Percentiles rank a stretch among this genome's conserved stretches.
Conservation (phyloP, 2,888 invertebrate species). For the Clistopyga incitator region DNA sequence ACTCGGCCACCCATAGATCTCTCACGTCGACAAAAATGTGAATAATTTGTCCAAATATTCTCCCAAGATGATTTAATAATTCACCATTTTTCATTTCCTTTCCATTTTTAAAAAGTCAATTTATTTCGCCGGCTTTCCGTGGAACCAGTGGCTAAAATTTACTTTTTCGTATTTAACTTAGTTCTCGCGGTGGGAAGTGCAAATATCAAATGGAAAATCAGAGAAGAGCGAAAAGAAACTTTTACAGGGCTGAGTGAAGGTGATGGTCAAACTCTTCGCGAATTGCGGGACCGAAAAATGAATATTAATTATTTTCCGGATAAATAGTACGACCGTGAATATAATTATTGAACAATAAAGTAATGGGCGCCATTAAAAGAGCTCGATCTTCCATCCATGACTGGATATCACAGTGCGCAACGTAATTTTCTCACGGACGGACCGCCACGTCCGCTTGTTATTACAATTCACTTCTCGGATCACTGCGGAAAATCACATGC, state of each 20-base stretch:
- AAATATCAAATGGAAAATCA: background rate
- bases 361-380: too few relatives aligned
- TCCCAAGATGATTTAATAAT: too few relatives aligned
- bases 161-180: background rate
- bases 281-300: too few relatives aligned
- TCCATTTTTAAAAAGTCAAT: background rate
- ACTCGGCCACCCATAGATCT: too few relatives aligned
- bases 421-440: conserved; percentile 46
- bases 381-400: background rate
- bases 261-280: background rate
- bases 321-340: too few relatives aligned
- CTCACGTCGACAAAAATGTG: too few relatives aligned
- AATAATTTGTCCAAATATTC: too few relatives aligned
- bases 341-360: too few relatives aligned
- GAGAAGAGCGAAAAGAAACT: background rate
- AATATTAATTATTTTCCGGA: too few relatives aligned
- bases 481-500: conserved; percentile 59
- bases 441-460: conserved; percentile 8
- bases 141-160: background rate
- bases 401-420: background rate
- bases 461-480: conserved; percentile 1
- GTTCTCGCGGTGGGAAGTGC: background rate
- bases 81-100: too few relatives aligned
- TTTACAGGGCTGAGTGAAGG: background rate
- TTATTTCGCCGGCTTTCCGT: background rate